These are phyloP conservation scores for Delia radicum DNA, from an alignment of 1,140 invertebrate genomes.

Conservation along the genomic window DNA sequence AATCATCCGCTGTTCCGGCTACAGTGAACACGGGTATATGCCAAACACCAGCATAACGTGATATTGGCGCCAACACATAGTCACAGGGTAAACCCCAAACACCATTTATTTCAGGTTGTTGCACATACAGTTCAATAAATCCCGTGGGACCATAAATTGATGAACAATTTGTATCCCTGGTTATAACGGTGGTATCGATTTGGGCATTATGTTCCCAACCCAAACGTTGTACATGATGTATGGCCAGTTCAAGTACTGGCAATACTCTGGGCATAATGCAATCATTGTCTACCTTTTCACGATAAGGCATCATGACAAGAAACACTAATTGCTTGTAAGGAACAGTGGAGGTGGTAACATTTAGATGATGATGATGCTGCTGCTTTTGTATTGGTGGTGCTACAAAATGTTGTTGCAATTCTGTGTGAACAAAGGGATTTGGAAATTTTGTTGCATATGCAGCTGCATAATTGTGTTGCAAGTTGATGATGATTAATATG, in stretches of 20 bases:
- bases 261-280: constrained; percentile 67
- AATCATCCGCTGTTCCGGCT: constrained; percentile 79
- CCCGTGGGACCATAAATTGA: constrained; percentile 75
- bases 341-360: background rate
- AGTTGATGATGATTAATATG: background rate
- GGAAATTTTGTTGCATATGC: background rate
- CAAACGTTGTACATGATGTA: constrained; percentile 63
- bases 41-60: constrained; percentile 85
- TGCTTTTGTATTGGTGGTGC: background rate
- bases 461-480: background rate
- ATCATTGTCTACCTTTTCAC: constrained; percentile 47
- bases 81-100: constrained; percentile 90
- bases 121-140: constrained; percentile 73
- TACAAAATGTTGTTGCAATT: background rate
- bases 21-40: constrained; percentile 83
- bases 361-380: background rate
- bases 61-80: constrained; percentile 87
- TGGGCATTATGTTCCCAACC: constrained; percentile 62
- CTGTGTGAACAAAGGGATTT: background rate
- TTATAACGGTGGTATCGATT: constrained; percentile 68
- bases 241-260: constrained; percentile 73
- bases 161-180: constrained; percentile 77
- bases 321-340: constrained; percentile 40
- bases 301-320: constrained; percentile 40
- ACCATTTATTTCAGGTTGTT: constrained; percentile 65